Evolutionary conservation across 2,888 invertebrate genomes (phyloP), one percentile per base, ranked within the genome.

Genomic region (Trichopoda pennipes): DNA sequence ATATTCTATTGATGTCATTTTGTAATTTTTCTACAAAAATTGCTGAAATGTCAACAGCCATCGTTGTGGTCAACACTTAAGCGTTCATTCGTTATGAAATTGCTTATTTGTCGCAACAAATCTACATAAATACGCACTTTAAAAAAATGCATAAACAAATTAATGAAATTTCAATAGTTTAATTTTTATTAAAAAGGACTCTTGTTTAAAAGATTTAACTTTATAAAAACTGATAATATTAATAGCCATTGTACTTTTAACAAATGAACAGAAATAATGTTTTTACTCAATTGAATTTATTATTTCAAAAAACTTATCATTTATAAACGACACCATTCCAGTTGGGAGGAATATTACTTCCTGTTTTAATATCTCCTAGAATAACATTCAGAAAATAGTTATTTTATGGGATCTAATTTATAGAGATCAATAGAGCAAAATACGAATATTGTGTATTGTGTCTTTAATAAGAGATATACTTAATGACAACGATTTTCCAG

Each of bases 1-100:
- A 60, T 58, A 42, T 75, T 75, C 68, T 73, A 79, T 82, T 82
- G 56, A 70, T 79, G 79, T 73, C 72, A 79, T 79, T 75, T 82
- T 63, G 79, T 76, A 58, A 79, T 76, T 82, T 77, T 76, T 73
- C 35, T 76, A 82, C 61, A 68, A 68, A 82, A 82, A 70, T 83
- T 83, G 80, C 78, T 84, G 81, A 83, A 85, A 85, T 84, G 85
- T 77, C 84, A 83, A 75, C 80, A 77, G 68, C 84, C 80, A 86
- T 86, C 84, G 75, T 84, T 85, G 85, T 66, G 81, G 84, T 81
- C 83, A 83, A 83, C 85, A 83, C 77, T 80, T 79, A 55, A 47
- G 68, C 68, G 51, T 78, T 78, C 35, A 38, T 68, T 28, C 61
- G 49, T 74, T 80, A 35, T 53, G 61, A 60, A 66, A 53, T n/a